phyloP scores from a whole-genome alignment of 2,113 vertebrate species.

The Microcebus tavaratra region DNA sequence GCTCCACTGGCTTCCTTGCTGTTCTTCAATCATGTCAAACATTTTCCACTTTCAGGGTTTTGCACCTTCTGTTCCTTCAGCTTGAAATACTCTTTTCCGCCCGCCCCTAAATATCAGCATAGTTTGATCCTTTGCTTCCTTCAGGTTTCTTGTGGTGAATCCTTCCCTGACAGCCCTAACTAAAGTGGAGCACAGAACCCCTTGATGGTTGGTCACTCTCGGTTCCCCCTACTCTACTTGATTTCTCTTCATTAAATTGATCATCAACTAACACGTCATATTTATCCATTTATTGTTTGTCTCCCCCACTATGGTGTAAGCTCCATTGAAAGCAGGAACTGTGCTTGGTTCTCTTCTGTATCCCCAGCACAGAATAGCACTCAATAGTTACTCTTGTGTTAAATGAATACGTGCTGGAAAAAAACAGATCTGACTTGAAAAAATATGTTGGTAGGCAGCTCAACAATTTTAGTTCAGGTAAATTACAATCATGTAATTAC shows the following conservation, averaged over 20 bases:
- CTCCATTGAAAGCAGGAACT: neutral
- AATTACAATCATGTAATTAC: neutral
- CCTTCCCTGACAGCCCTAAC: neutral
- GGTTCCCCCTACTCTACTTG: neutral
- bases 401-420: neutral
- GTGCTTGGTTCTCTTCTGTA: neutral
- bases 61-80: neutral
- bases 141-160: neutral
- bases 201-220: neutral
- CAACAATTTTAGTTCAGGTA: slow-evolving; percentile 30
- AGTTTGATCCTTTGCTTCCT: neutral
- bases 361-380: neutral
- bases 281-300: neutral
- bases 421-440: neutral
- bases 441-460: neutral
- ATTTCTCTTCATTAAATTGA: neutral
- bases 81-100: neutral
- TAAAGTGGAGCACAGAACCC: neutral
- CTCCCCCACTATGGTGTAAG: neutral
- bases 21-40: neutral
- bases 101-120: neutral
- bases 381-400: neutral
- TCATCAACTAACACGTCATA: neutral
- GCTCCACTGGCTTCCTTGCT: neutral
- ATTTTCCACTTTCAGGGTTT: neutral